Conservation (phyloP, 2,113 vertebrate genomes). For the Cyrtonyx montezumae region DNA sequence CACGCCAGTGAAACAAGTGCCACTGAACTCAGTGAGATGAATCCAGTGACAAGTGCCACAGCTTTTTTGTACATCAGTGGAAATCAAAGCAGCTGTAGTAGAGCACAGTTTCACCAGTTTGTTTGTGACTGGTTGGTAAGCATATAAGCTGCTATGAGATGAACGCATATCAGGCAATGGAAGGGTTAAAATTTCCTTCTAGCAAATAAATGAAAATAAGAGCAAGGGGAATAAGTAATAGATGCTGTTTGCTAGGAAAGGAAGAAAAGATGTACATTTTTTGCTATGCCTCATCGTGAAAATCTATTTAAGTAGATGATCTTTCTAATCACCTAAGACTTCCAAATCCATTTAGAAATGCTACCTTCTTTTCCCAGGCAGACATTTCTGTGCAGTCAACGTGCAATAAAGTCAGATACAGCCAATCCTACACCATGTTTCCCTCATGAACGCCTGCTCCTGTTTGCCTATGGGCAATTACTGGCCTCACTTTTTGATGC, state of each 20-base stretch:
- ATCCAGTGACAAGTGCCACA: background rate
- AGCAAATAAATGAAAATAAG: background rate
- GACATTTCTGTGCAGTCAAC: background rate
- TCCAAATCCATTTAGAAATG: conserved; percentile 14
- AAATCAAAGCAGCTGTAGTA: background rate
- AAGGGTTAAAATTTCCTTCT: background rate
- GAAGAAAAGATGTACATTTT: background rate
- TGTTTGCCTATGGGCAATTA: background rate
- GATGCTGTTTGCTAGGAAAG: background rate
- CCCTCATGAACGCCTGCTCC: background rate
- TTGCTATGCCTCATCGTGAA: background rate
- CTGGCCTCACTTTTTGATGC: background rate
- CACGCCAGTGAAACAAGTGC: background rate
- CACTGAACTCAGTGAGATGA: background rate
- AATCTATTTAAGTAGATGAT: background rate
- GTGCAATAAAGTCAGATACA: background rate
- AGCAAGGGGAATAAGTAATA: background rate
- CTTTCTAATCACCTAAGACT: conserved; percentile 17
- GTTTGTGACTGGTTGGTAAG: background rate
- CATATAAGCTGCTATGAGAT: background rate
- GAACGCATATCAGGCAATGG: background rate
- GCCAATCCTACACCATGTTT: background rate
- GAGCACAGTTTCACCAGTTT: background rate
- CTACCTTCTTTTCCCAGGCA: background rate
- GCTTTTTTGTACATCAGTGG: background rate